Percentiles rank a stretch among this genome's conserved stretches.
These are phyloP conservation scores for Pentalonia nigronervosa DNA, from an alignment of 1,140 invertebrate species.

Conservation along the genomic window DNA sequence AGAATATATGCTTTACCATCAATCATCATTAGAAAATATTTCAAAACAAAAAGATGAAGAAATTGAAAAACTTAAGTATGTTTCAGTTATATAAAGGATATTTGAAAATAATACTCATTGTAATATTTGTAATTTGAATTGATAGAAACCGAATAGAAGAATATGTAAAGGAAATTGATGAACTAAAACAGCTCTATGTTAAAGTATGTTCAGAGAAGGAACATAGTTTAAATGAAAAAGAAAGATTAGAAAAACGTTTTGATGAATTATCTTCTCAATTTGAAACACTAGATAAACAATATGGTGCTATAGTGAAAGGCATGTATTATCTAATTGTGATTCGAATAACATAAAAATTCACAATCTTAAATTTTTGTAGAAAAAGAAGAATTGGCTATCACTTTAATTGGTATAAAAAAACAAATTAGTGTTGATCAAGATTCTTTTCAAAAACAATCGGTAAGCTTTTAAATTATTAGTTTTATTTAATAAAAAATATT, in stretches of 20 bases:
- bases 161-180: conserved; percentile 53
- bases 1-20: conserved; percentile 49
- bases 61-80: conserved; percentile 41
- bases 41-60: conserved; percentile 47
- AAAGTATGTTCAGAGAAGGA: conserved; percentile 54
- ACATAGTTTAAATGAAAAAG: conserved; percentile 52
- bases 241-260: conserved; percentile 32
- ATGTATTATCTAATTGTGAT: background rate
- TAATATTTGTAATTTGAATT: background rate
- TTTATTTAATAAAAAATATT: background rate
- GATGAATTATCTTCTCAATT: conserved; percentile 41
- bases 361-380: conserved; percentile 12
- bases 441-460: conserved; percentile 31
- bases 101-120: background rate
- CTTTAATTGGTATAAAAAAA: conserved; percentile 36
- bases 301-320: conserved; percentile 26
- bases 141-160: conserved; percentile 48
- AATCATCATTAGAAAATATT: conserved; percentile 35
- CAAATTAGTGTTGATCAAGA: background rate
- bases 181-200: conserved; percentile 50
- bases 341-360: background rate
- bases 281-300: conserved; percentile 43
- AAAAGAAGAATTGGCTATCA: conserved; percentile 52
- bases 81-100: background rate
- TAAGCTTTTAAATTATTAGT: conserved; percentile 1